phyloP scores from a whole-genome alignment of 1,140 invertebrate species.

The Drosophila pseudoananassae region DNA sequence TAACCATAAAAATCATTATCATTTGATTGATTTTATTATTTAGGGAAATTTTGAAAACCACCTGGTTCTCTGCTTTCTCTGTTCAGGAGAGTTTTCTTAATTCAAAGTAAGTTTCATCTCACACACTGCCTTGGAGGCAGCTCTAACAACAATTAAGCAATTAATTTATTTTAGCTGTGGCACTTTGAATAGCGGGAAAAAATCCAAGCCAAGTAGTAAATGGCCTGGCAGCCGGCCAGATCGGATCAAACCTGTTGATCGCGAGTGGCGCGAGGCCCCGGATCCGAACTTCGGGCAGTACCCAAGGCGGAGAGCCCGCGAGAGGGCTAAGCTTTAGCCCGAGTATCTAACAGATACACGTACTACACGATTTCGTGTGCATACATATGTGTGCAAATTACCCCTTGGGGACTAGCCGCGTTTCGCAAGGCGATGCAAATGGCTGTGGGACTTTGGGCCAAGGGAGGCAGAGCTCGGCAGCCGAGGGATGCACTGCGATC shows the following conservation, averaged over 20 bases:
- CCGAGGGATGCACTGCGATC: constrained; percentile 28
- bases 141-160: constrained; percentile 75
- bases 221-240: constrained; percentile 45
- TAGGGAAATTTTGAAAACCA: neutral
- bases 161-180: constrained; percentile 73
- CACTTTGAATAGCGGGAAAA: constrained; percentile 67
- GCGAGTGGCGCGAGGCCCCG: constrained; percentile 9
- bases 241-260: constrained; percentile 71
- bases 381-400: constrained; percentile 1
- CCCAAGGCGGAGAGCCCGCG: constrained; percentile 28
- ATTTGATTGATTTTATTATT: no score
- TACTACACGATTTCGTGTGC: neutral
- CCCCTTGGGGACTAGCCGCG: constrained; percentile 23
- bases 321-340: constrained; percentile 27
- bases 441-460: neutral
- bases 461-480: constrained; percentile 5
- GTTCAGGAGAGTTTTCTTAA: constrained; percentile 53
- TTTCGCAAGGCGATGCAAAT: constrained; percentile 45
- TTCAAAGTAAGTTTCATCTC: constrained; percentile 78
- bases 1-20: no score
- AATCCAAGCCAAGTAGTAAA: constrained; percentile 50
- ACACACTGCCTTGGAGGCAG: constrained; percentile 57
- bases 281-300: constrained; percentile 45
- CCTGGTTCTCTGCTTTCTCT: constrained; percentile 3
- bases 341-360: constrained; percentile 30